Percentiles rank a stretch among this genome's conserved stretches.
phyloP scores from a whole-genome alignment of 2,888 invertebrate genomes.

The Rhyacophila evoluta region DNA sequence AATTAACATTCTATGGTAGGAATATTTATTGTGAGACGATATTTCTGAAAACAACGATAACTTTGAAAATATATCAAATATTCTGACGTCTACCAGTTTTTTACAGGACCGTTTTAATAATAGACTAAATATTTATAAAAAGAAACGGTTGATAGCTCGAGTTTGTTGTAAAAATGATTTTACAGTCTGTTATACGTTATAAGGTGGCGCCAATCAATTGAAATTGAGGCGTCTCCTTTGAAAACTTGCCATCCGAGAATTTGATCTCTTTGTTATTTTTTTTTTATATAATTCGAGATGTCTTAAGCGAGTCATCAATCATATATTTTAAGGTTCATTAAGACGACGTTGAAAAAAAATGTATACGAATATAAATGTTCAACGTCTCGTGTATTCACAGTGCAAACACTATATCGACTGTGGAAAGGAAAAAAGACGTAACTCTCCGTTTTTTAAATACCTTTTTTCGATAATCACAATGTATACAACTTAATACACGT shows the following conservation, averaged over 20 bases:
- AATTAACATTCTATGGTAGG: too few species aligned
- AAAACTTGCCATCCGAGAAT: not conserved
- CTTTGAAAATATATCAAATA: too few species aligned
- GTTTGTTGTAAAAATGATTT: not conserved
- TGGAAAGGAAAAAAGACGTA: too few species aligned
- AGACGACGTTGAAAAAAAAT: slow-evolving; percentile 7
- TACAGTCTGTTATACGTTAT: too few species aligned
- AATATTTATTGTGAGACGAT: too few species aligned
- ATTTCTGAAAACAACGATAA: too few species aligned
- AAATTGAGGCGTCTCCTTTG: not conserved
- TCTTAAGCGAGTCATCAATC: slow-evolving; percentile 8
- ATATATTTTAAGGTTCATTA: slow-evolving; percentile 19
- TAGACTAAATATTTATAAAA: not conserved
- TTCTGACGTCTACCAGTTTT: too few species aligned
- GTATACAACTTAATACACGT: too few species aligned
- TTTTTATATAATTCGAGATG: not conserved
- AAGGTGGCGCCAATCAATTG: slow-evolving; percentile 1
- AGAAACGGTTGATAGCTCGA: not conserved
- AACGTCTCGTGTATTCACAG: not conserved
- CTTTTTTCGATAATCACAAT: too few species aligned
- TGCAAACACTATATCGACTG: not conserved
- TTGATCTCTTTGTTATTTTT: not conserved
- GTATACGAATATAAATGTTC: not conserved
- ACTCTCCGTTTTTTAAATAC: too few species aligned
- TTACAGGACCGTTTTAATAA: too few species aligned